Evolutionary conservation across 1,140 invertebrate species (phyloP), one percentile per base, ranked within the genome.

Genomic region (Macrocentrus cingulum): DNA sequence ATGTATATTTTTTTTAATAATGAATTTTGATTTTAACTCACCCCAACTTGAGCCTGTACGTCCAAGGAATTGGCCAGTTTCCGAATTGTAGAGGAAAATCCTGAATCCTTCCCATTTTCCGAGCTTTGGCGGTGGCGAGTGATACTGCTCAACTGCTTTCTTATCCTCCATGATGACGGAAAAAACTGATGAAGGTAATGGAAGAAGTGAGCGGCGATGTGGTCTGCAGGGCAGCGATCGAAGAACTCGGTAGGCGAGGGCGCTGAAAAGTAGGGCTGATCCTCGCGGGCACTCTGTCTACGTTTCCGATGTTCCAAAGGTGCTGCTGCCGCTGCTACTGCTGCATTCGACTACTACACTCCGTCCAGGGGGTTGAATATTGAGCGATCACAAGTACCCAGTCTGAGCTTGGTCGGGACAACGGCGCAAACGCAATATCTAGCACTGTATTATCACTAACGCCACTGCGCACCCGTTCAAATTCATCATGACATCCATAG

Each of bases 41-140:
- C 92, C 91, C 92, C 92, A 95, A 80, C 91, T 93, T 66, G 87
- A 83, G 61, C 90, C 91, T 58, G 92, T 95, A 63, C 92, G 84
- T 60, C 93, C 93, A 62, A 94, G 81, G 75, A 94, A 88, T 79
- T 93, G 89, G 68, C 88, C 87, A 54, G 90, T 94, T 80, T 94
- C 90, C 58, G 89, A 87, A 82, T 95, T 93, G 85, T 88, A 95
- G 55, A 95, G 70, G 81, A 94, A 94, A 67, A 85, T 81, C 74
- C 81, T 87, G 81, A 94, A 91, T 64, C 87, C 84, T 76, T 93
- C 89, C 91, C 91, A 92, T 84, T 88, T 89, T 65, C 87, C 87
- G 63, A 91, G 84, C 76, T 90, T 88, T 57, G 88, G 88, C 65
- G 89, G 89, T 59, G 88, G 87, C 46, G 85, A 76, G 76, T 91